Conservation (phyloP, 2,113 vertebrate genomes). For the Etia nguti region DNA sequence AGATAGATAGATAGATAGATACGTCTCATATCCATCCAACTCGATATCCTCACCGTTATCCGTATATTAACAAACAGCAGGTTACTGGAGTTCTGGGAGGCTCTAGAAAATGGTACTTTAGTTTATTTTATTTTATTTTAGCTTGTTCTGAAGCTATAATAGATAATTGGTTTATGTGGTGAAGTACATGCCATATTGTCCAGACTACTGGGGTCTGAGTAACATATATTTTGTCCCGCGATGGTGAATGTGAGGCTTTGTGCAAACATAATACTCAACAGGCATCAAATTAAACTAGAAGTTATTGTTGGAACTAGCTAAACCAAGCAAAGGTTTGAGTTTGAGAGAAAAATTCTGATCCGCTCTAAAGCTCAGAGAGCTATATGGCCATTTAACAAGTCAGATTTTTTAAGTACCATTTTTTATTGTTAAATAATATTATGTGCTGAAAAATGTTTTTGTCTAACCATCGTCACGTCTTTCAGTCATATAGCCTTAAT, state of each 20-base stretch:
- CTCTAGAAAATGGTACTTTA: background rate
- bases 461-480: fast-evolving
- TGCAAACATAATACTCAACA: background rate
- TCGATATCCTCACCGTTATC: background rate
- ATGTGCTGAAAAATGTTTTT: background rate
- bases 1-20: too few species aligned
- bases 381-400: background rate
- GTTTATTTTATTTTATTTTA: background rate
- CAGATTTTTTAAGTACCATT: background rate
- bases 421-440: background rate
- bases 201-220: background rate
- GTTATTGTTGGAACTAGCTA: background rate
- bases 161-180: background rate
- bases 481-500: background rate
- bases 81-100: background rate
- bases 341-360: background rate
- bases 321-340: background rate
- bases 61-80: background rate
- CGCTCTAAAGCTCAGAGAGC: background rate
- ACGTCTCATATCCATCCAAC: too few species aligned
- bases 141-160: background rate
- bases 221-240: background rate
- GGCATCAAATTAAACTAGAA: background rate
- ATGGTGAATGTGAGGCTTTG: background rate
- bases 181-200: background rate